phyloP scores from a whole-genome alignment of 1,140 invertebrate genomes.

The Homalodisca vitripennis region DNA sequence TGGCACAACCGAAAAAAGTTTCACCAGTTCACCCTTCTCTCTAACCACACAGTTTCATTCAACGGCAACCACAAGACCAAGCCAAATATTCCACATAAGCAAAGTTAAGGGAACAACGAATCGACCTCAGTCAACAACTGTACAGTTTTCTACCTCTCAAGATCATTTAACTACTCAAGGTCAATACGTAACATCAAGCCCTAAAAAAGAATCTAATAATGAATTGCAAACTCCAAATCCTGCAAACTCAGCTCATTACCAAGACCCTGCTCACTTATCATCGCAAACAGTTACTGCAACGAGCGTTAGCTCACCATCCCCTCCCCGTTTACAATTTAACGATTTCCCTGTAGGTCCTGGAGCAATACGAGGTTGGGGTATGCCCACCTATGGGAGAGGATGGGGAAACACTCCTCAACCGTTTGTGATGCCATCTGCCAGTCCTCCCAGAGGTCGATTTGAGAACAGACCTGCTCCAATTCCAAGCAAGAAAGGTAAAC shows the following conservation, averaged over 20 bases:
- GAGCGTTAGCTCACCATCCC: neutral
- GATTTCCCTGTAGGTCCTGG: slow-evolving; percentile 7
- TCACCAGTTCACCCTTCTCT: neutral
- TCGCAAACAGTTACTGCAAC: neutral
- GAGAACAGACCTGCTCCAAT: neutral
- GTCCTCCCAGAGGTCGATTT: neutral
- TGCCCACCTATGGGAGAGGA: neutral
- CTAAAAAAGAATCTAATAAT: neutral
- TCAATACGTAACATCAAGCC: slow-evolving; percentile 2
- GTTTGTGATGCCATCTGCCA: neutral
- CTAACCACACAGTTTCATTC: slow-evolving; percentile 2
- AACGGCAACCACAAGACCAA: neutral
- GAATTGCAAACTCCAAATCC: neutral
- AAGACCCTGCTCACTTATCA: neutral
- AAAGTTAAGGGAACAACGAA: too few relatives aligned
- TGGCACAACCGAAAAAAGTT: neutral
- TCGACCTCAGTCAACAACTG: too few relatives aligned
- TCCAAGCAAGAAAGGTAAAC: slow-evolving; percentile 31
- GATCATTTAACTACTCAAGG: neutral
- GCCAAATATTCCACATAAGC: slow-evolving; percentile 16
- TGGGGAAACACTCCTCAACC: slow-evolving; percentile 19
- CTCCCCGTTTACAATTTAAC: slow-evolving; percentile 14
- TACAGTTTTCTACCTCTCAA: slow-evolving; percentile 2
- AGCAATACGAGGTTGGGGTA: neutral
- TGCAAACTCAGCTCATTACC: neutral